Evolutionary conservation across 1,140 invertebrate species (phyloP), one percentile per base, ranked within the genome.

Genomic region (Listronotus bonariensis): DNA sequence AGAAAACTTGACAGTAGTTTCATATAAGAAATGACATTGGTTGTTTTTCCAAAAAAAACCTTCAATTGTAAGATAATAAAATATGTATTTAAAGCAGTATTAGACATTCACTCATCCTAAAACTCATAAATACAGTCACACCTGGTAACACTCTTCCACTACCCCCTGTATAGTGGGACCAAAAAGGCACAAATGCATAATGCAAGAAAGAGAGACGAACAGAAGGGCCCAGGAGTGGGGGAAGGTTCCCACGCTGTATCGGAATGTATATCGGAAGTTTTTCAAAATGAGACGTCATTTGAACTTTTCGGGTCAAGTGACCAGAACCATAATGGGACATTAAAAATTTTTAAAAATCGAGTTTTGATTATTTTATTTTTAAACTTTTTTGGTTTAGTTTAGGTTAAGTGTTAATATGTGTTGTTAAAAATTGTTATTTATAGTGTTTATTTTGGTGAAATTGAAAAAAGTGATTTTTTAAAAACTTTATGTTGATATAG

Each of bases 231-330:
- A 60, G 56, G 46, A 57, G 72, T 73, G 69, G 72, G 72, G 72
- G 61, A 17, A 62, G 38, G 69, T 73, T 73, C 72, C 72, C 72
- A 73, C 72, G 72, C 57, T 73, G 59, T 70, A 70, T 72, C 56
- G 72, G 72, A 73, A 73, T 73, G 70, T 71, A 69, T 69, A 69
- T 66, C 66, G 60, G 55, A 65, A 67, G 69, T 70, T 70, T 65
- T 66, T 46, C 40, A 66, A 61, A 70, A 67, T 38, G 56, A 53
- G 56, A 61, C 65, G 43, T 55, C 69, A 63, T 62, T 63, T 41
- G 58, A 66, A 60, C 64, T 56, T 56, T 57, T 46, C 51, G 48
- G 62, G 63, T 63, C 64, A 64, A 61, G 49, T 65, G 65, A 67
- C 63, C 63, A 55, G 53, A 48, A 53, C 61, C 61, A 38, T 36